A percentile compares a stretch with the other conserved stretches of the same genome.
These are phyloP conservation scores for Acanthococcus lagerstroemiae DNA, from an alignment of 2,888 invertebrate species.

Conservation along the genomic window DNA sequence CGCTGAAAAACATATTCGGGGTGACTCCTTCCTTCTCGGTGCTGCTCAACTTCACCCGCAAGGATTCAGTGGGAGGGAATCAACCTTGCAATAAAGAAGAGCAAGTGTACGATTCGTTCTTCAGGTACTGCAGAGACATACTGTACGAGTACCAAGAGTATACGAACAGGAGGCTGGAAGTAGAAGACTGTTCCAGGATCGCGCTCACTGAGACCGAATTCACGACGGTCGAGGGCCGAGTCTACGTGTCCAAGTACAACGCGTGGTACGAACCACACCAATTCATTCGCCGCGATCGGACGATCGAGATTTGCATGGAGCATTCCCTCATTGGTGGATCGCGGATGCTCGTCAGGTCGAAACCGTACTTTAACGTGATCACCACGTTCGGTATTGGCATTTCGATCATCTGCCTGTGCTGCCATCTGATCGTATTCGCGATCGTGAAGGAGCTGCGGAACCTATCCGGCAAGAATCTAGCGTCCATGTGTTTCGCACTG, in stretches of 20 bases:
- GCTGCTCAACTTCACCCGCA: slow-evolving; percentile 42
- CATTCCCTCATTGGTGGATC: slow-evolving; percentile 37
- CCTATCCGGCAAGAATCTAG: slow-evolving; percentile 46
- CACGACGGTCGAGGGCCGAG: slow-evolving; percentile 6
- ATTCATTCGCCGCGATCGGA: slow-evolving; percentile 32
- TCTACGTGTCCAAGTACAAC: slow-evolving; percentile 41
- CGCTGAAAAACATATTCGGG: slow-evolving; percentile 34
- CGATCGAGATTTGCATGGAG: slow-evolving; percentile 38
- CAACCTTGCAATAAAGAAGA: slow-evolving; percentile 38
- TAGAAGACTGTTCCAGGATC: neutral
- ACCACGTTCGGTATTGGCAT: slow-evolving; percentile 44
- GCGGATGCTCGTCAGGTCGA: slow-evolving; percentile 37
- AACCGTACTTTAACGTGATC: slow-evolving; percentile 35
- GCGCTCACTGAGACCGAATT: neutral
- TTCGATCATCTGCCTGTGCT: slow-evolving; percentile 44
- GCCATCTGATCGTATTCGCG: slow-evolving; percentile 44
- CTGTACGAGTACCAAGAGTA: too few species aligned
- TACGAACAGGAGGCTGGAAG: too few species aligned
- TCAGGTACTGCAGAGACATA: slow-evolving; percentile 42
- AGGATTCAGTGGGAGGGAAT: too few species aligned
- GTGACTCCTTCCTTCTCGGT: slow-evolving; percentile 42
- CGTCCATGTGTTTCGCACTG: slow-evolving; percentile 45
- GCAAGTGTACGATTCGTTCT: slow-evolving; percentile 44
- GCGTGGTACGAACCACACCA: slow-evolving; percentile 39
- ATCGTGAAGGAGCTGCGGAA: slow-evolving; percentile 45